Evolutionary conservation across 2,797 vertebrate genomes (phyloP).

Genomic region (Bovichtus variegatus): DNA sequence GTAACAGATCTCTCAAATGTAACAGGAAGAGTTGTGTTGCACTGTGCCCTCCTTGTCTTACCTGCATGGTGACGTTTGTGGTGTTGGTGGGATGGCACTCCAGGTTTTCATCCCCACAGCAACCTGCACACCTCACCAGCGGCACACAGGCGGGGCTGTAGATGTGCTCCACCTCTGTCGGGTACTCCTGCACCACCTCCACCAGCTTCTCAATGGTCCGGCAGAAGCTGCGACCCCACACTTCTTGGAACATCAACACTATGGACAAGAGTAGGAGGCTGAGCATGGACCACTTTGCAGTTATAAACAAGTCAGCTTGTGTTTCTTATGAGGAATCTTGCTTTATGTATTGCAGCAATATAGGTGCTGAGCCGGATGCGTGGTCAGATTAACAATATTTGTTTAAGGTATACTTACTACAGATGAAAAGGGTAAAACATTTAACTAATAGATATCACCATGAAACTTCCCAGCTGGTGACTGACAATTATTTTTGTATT

Average conservation of each 20-base stretch:
- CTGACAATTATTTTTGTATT: no score
- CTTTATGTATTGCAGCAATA: neutral
- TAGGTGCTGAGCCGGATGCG: neutral
- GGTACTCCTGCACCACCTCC: conserved; percentile 91
- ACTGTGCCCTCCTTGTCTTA: conserved; percentile 47
- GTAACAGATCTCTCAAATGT: neutral
- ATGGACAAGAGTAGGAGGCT: conserved; percentile 22
- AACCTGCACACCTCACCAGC: conserved; percentile 92
- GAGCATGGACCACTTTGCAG: neutral
- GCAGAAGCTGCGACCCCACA: conserved; percentile 95
- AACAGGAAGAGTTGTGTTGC: no score
- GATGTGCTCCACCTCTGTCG: conserved; percentile 91
- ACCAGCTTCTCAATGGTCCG: conserved; percentile 93
- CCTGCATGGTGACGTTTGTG: conserved; percentile 93
- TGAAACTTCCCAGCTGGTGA: no score
- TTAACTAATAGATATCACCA: no score
- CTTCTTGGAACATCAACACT: conserved; percentile 93
- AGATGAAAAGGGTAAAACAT: no score
- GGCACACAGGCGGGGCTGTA: conserved; percentile 94
- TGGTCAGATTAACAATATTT: neutral
- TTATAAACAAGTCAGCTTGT: neutral
- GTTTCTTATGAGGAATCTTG: neutral
- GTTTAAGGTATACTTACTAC: no score
- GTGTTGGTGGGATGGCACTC: conserved; percentile 90
- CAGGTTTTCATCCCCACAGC: conserved; percentile 93